Evolutionary conservation across 2,888 invertebrate genomes (phyloP).

Genomic region (Alcis repandata): DNA sequence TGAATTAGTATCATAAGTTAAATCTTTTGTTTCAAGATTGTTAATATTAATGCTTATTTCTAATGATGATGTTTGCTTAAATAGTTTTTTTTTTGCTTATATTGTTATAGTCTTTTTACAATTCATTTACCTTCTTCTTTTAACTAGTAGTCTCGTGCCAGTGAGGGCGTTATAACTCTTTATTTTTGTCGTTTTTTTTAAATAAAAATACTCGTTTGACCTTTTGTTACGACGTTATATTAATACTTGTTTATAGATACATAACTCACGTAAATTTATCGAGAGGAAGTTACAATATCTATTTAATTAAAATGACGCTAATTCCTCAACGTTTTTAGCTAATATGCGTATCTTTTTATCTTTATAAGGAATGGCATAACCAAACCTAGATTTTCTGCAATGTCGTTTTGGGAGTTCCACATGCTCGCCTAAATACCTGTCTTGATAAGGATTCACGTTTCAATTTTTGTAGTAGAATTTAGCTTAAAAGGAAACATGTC

Average conservation of each 20-base stretch:
- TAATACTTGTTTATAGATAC: not conserved
- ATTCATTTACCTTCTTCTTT: too few relatives aligned
- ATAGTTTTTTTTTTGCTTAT: too few relatives aligned
- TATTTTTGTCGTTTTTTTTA: too few relatives aligned
- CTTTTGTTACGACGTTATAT: too few relatives aligned
- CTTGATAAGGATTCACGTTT: conserved; percentile 18
- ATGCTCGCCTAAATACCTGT: conserved; percentile 36
- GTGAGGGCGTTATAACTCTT: too few relatives aligned
- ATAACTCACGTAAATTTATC: not conserved
- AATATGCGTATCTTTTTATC: conserved; percentile 4
- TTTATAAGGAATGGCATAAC: conserved; percentile 26
- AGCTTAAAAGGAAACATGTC: conserved; percentile 40
- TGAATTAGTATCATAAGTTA: not conserved
- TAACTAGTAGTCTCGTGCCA: too few relatives aligned
- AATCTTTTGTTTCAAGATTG: not conserved
- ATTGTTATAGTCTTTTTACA: too few relatives aligned
- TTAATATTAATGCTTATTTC: too few relatives aligned
- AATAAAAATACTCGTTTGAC: too few relatives aligned
- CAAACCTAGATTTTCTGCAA: conserved; percentile 24
- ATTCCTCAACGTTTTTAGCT: not conserved
- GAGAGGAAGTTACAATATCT: conserved; percentile 27
- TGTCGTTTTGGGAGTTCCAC: conserved; percentile 29
- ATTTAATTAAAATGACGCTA: not conserved
- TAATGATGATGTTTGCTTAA: too few relatives aligned
- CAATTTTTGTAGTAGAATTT: conserved; percentile 31